Evolutionary conservation across 2,888 invertebrate genomes (phyloP).

Genomic region (Deilephila elpenor): DNA sequence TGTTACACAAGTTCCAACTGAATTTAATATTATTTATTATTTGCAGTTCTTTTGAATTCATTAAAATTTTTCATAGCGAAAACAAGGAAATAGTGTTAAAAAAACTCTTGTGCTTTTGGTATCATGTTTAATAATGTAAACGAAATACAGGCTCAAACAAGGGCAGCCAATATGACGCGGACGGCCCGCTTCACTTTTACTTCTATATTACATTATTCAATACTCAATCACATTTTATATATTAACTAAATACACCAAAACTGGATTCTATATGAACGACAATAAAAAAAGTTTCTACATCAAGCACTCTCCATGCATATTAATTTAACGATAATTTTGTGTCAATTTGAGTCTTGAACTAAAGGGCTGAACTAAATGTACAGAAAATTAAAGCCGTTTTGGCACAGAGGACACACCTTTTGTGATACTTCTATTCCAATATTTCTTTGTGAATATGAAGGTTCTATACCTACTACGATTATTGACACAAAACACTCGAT

Average conservation of each 20-base stretch:
- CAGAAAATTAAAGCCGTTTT: neutral
- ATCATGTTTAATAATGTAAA: constrained; percentile 75
- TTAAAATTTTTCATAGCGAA: neutral
- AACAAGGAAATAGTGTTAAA: constrained; percentile 29
- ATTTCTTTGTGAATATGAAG: neutral
- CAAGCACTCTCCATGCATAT: neutral
- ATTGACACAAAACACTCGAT: constrained; percentile 7
- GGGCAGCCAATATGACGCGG: constrained; percentile 60
- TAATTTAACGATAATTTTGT: neutral
- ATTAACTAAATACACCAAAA: constrained; percentile 37
- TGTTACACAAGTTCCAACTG: neutral
- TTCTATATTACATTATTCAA: constrained; percentile 48
- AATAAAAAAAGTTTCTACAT: neutral
- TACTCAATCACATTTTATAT: constrained; percentile 54
- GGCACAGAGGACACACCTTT: neutral
- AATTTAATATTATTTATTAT: neutral
- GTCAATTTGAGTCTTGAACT: neutral
- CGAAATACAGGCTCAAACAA: constrained; percentile 64
- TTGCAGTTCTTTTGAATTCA: neutral
- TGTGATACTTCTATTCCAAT: neutral
- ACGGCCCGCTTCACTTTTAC: constrained; percentile 43
- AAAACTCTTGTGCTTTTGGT: constrained; percentile 52
- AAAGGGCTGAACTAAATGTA: neutral
- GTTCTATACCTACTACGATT: neutral
- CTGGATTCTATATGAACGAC: constrained; percentile 24